Conservation (phyloP, 2,888 invertebrate species). For the Lamellibrachia satsuma region DNA sequence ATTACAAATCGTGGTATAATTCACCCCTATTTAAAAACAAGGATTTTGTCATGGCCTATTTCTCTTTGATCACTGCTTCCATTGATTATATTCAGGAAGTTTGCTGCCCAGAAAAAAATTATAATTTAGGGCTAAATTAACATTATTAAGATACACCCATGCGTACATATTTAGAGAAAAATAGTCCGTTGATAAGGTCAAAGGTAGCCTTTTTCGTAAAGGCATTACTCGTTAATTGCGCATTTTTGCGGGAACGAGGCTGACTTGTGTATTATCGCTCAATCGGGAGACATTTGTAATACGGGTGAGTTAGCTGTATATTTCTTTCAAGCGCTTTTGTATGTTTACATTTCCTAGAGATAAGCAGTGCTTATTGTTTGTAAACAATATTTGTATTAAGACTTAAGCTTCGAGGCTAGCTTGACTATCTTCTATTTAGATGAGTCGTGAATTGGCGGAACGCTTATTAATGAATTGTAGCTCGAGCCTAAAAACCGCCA, state of each 20-base stretch:
- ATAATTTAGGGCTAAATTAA: too few species aligned
- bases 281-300: neutral
- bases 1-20: too few species aligned
- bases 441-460: neutral
- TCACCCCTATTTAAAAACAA: too few species aligned
- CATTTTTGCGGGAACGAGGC: neutral
- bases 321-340: conserved; percentile 17
- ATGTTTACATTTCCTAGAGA: neutral
- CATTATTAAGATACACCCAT: too few species aligned
- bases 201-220: neutral
- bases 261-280: neutral
- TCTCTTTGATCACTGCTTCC: too few species aligned
- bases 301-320: conserved; percentile 10
- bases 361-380: conserved; percentile 1
- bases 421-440: neutral
- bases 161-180: neutral
- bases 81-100: too few species aligned
- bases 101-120: too few species aligned
- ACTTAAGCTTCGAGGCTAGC: neutral
- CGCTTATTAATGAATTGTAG: neutral
- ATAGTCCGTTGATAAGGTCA: neutral
- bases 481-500: neutral
- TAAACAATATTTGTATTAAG: neutral
- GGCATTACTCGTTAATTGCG: neutral
- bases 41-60: too few species aligned